Conservation (phyloP, 1,140 invertebrate genomes). For the Ceratina calcarata region DNA sequence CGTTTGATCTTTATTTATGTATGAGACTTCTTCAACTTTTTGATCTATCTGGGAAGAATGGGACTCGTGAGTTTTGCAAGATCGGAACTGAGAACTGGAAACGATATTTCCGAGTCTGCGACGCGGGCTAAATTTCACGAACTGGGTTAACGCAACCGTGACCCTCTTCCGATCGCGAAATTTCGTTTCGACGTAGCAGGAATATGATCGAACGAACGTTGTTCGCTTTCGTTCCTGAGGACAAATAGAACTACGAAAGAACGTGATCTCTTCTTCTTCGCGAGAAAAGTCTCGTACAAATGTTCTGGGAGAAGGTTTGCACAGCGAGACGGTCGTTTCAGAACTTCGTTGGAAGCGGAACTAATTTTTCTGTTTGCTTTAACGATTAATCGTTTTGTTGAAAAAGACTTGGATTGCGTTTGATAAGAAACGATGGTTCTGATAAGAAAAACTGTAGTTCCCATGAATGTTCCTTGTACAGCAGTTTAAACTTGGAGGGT, state of each 20-base stretch:
- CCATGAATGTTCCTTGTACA: too few species aligned
- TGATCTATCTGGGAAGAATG: not conserved
- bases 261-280: not conserved
- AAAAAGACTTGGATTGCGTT: not conserved
- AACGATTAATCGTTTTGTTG: too few species aligned
- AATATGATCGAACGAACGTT: slow-evolving; percentile 15
- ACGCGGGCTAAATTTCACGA: slow-evolving; percentile 2
- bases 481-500: not conserved
- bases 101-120: not conserved
- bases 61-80: not conserved
- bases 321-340: too few species aligned
- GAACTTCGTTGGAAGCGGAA: too few species aligned
- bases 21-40: not conserved
- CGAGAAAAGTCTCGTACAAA: too few species aligned
- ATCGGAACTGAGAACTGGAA: too few species aligned
- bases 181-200: slow-evolving; percentile 5
- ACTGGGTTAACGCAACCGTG: slow-evolving; percentile 38
- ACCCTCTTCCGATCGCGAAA: slow-evolving; percentile 30
- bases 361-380: too few species aligned
- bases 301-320: too few species aligned
- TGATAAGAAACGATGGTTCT: not conserved
- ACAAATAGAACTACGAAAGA: slow-evolving; percentile 2
- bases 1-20: not conserved
- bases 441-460: not conserved
- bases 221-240: not conserved